Base-by-base conservation (phyloP, 1,140 invertebrate species). In the Drosophila azteca region DNA sequence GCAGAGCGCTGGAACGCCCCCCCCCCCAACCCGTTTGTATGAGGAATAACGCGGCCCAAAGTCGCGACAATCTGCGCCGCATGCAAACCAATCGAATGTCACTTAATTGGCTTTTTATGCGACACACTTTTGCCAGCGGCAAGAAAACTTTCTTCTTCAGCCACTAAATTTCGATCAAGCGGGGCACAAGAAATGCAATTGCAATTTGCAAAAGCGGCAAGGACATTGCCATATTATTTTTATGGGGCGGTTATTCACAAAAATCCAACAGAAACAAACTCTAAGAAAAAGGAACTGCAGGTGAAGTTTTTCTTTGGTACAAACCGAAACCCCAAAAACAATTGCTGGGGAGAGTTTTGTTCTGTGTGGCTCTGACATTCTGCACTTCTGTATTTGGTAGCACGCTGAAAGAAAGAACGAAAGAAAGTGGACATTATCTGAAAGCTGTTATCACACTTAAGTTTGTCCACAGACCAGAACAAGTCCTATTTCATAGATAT, bases 141-240 rank as follows among this genome's bases (percentile, higher is more conserved):
- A 15, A 39, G n/a, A n/a, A 22, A 55, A 68, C 48, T 44, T 70
- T 70, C 60, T 70, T 70, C 60, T 43, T 15, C 2, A 17, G 24
- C 49, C 58, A 76, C 63, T 78, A 68, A 83, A 82, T 51, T 82
- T 79, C 64, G 57, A 82, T 83, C 79, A 79, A 83, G 79, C 71
- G 46, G 31, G 43, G 49, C 41, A 49, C 35, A 59, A 78, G 49
- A 70, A 66, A 45, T 31, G 44, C 41, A 61, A 46, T 52, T 71
- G 65, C 72, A 80, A 77, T 85, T 85, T 78, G 69, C 35, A 5
- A 39, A 43, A 59, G 57, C 71, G 44, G 60, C 82, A 87, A 85
- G 82, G 74, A 87, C 77, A 85, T 55, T 69, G 73, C 58, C 58
- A 74, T 67, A 87, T 81, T 82, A 78, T 66, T 85, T 87, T 81